phyloP scores from a whole-genome alignment of 2,888 invertebrate species.

The Liopterus haemorrhoidalis region DNA sequence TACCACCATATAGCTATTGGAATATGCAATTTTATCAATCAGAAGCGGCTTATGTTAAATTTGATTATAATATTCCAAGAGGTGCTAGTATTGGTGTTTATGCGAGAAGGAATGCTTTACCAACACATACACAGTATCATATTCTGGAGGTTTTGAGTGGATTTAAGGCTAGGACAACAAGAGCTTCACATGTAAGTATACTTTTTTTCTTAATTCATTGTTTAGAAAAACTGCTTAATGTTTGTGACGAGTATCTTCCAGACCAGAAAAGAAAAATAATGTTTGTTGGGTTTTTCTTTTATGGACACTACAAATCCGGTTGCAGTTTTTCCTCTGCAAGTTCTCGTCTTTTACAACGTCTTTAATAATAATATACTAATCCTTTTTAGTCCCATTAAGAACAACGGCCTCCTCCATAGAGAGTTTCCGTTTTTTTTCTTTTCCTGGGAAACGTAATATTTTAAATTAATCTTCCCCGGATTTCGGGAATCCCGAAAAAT shows the following conservation, averaged over 20 bases:
- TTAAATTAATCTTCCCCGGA: no score
- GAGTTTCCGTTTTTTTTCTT: no score
- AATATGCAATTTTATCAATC: constrained; percentile 96
- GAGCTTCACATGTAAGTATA: constrained; percentile 78
- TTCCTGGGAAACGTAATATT: no score
- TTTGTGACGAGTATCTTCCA: no score
- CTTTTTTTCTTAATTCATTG: constrained; percentile 3
- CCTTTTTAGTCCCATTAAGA: no score
- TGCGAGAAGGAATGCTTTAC: constrained; percentile 86
- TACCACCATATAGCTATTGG: constrained; percentile 93
- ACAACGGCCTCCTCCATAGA: no score
- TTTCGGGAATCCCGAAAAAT: no score
- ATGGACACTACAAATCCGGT: neutral
- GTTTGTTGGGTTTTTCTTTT: constrained; percentile 9
- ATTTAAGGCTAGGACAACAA: constrained; percentile 76
- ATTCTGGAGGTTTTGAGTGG: constrained; percentile 89
- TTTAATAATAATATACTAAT: neutral
- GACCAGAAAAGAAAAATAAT: no score
- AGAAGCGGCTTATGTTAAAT: constrained; percentile 87
- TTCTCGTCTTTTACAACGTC: neutral
- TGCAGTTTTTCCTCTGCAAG: neutral
- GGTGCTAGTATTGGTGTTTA: constrained; percentile 93
- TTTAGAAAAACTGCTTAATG: no score
- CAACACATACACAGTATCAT: constrained; percentile 95
- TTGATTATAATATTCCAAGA: constrained; percentile 87